These are phyloP conservation scores for Gallinago undulata DNA, from an alignment of 2,113 vertebrate genomes.

Conservation along the genomic window DNA sequence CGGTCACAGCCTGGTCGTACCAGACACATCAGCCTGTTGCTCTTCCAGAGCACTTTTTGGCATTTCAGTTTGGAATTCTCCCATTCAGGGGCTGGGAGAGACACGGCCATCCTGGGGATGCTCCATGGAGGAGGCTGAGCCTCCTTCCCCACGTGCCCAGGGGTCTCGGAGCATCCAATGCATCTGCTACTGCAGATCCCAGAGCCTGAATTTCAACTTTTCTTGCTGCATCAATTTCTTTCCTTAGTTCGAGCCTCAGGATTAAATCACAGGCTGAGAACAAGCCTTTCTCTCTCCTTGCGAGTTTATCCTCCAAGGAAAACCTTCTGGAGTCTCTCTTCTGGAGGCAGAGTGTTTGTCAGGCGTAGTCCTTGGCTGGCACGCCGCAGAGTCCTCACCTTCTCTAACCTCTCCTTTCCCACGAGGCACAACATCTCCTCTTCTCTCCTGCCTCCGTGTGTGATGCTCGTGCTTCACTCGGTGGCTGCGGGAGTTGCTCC, in stretches of 20 bases:
- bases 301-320: neutral
- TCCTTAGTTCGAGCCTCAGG: neutral
- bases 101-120: neutral
- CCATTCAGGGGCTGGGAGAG: neutral
- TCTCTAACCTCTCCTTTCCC: neutral
- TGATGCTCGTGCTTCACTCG: accelerated
- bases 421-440: neutral
- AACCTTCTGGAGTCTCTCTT: neutral
- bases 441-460: neutral
- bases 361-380: neutral
- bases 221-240: neutral
- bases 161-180: neutral
- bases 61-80: neutral
- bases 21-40: neutral
- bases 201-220: neutral
- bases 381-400: neutral
- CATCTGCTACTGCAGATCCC: neutral
- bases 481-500: neutral
- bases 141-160: neutral
- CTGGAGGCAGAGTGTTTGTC: neutral
- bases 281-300: neutral
- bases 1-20: neutral
- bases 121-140: neutral
- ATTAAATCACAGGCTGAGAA: neutral
- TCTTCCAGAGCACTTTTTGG: neutral